These are phyloP conservation scores for Trilocha varians DNA, from an alignment of 2,888 invertebrate species.

Conservation along the genomic window DNA sequence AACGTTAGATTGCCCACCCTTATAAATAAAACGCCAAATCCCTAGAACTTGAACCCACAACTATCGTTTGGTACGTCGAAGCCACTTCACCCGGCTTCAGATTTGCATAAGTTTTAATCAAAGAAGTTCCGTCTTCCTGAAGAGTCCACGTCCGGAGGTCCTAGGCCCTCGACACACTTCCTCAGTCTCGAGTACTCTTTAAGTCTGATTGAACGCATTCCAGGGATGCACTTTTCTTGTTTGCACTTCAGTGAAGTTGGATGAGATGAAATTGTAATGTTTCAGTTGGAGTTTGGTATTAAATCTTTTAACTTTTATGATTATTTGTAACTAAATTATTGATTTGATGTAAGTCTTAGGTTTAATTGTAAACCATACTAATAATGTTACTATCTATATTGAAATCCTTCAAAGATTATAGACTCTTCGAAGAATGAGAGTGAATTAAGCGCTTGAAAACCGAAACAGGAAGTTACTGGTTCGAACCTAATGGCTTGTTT, in stretches of 20 bases:
- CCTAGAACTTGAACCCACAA: constrained; percentile 10
- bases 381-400: too few relatives aligned
- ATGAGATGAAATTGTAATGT: background rate
- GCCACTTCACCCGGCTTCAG: constrained; percentile 36
- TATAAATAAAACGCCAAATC: background rate
- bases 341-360: too few relatives aligned
- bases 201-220: background rate
- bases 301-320: too few relatives aligned
- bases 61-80: constrained; percentile 30
- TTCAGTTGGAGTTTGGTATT: too few relatives aligned
- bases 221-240: background rate
- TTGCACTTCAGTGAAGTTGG: background rate
- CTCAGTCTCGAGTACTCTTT: constrained; percentile 1
- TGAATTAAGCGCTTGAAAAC: too few relatives aligned
- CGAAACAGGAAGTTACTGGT: too few relatives aligned
- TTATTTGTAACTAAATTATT: too few relatives aligned
- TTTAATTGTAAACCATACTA: too few relatives aligned
- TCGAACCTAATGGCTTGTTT: too few relatives aligned
- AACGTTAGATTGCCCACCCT: background rate
- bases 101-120: constrained; percentile 63
- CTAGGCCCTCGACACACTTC: constrained; percentile 23
- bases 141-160: constrained; percentile 3
- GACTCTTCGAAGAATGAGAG: too few relatives aligned
- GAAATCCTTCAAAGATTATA: too few relatives aligned
- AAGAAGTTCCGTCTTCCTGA: constrained; percentile 33